Evolutionary conservation across 2,888 invertebrate species (phyloP), one percentile per base, ranked within the genome.

Genomic region (Ecliptopera silaceata): DNA sequence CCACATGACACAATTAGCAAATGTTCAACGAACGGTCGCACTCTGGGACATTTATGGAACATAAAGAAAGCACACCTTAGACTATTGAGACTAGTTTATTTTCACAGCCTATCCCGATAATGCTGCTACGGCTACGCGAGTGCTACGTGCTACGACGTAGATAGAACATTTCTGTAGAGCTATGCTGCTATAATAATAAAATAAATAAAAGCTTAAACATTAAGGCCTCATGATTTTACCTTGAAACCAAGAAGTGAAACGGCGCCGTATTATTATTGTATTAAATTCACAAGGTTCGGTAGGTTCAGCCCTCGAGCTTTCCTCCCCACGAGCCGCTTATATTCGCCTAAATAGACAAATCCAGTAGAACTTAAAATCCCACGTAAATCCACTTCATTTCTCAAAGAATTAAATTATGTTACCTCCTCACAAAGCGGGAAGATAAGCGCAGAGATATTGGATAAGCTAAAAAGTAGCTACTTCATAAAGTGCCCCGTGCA

Each of bases 341-440:
- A 65, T 71, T 72, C 70, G 72, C 71, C 62, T 74, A 77, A 80
- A 78, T 75, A 77, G 70, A 73, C 72, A 77, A 79, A 78, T 77
- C 74, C 68, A 66, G 61, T 54, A 61, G 63, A 75, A 74, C 76
- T 76, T 72, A 70, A 78, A 77, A 72, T 70, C 71, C 72, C 61
- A 68, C 69, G 63, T 67, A 76, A 75, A 74, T 74, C 73, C 71
- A 72, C 72, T 75, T 74, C 64, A 66, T 74, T 74, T 66, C 59
- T 68, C 62, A 64, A 55, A 65, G 72, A 74, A 76, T 77, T 72
- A 71, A 76, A 75, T 76, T 75, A 76, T 72, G 69, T 68, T 72
- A 66, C 68, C 64, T 69, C 67, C 64, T 69, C 58, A 70, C 59
- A 67, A 70, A 72, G 67, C 71, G 65, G 68, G 66, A 71, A 71